Evolutionary conservation across 2,888 invertebrate genomes (phyloP).

Genomic region (Tiliacea aurago): DNA sequence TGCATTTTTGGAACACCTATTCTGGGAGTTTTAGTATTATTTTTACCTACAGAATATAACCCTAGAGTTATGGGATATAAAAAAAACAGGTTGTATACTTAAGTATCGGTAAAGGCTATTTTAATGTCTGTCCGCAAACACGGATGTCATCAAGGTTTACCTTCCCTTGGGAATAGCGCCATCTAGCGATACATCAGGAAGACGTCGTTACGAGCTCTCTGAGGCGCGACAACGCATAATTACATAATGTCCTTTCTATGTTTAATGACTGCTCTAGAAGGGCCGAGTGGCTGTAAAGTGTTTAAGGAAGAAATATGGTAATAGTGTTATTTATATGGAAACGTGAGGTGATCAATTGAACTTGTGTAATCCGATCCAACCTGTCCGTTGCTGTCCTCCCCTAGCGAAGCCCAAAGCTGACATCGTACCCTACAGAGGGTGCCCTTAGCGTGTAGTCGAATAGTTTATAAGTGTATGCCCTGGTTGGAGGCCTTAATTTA

Average conservation of each 20-base stretch:
- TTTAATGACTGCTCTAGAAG: conserved; percentile 28
- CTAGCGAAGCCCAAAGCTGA: too few species aligned
- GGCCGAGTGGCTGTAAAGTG: background rate
- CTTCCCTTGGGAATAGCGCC: conserved; percentile 22
- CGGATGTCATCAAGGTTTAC: conserved; percentile 3
- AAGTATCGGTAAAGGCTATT: conserved; percentile 24
- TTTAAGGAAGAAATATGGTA: conserved; percentile 13
- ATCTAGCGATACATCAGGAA: conserved; percentile 38
- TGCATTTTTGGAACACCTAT: too few species aligned
- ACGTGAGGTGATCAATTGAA: background rate
- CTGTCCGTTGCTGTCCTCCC: too few species aligned
- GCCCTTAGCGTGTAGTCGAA: too few species aligned
- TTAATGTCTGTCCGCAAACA: conserved; percentile 9
- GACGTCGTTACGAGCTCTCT: conserved; percentile 44
- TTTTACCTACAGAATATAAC: too few species aligned
- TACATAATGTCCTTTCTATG: conserved; percentile 52
- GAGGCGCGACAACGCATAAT: conserved; percentile 49
- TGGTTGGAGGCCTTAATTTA: too few species aligned
- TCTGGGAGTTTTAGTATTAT: too few species aligned
- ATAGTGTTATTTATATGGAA: background rate
- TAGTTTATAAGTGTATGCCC: too few species aligned
- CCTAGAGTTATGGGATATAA: too few species aligned
- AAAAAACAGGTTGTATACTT: too few species aligned
- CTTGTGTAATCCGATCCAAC: too few species aligned
- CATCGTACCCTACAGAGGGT: too few species aligned